Base-by-base conservation (phyloP, 1,140 invertebrate species). In the Coelopa frigida region DNA sequence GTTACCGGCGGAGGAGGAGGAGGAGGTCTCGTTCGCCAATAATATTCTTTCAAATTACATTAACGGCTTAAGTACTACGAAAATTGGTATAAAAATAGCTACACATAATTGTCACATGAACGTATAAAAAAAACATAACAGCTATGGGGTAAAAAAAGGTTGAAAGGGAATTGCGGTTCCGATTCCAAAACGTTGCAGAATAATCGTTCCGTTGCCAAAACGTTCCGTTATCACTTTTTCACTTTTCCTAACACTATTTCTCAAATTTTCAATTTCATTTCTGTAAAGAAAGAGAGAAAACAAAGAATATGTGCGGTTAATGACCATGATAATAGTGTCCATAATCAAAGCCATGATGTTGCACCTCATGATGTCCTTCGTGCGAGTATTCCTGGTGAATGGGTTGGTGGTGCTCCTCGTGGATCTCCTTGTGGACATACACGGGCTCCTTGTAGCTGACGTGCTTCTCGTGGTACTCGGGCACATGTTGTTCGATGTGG, bases 401-500 rank as follows among this genome's bases (percentile, higher is more conserved):
- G 45, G 53, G 57, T 24, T 61, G 54, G 32, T 53, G 61, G 21
- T 65, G 57, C 20, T 65, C 55, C 47, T 65, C 52, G 52, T 65
- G 57, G 38, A 64, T 61, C 51, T 63, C 58, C 47, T 65, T 65
- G 49, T 59, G 62, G 23, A 53, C 21, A 47, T 61, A 65, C 47
- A 61, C 64, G 11, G 64, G 64, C 52, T 66, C 57, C 48, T 68
- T 68, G 59, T 68, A 68, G 48, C 44, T 55, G 38, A 67, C 43
- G 26, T 67, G 64, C 49, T 68, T 68, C 54, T 68, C 64, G 39
- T 67, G 63, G 33, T 53, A 52, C 36, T 67, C 63, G 5, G 64
- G 64, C 46, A 68, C 64, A 44, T 68, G 64, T 50, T 68, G 62
- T 44, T 68, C 63, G 6, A 80, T 74, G 3, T 70, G 50, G 3